Percentiles rank a stretch among this genome's conserved stretches.
phyloP scores from a whole-genome alignment of 2,113 vertebrate species.

The Eclectus roratus region DNA sequence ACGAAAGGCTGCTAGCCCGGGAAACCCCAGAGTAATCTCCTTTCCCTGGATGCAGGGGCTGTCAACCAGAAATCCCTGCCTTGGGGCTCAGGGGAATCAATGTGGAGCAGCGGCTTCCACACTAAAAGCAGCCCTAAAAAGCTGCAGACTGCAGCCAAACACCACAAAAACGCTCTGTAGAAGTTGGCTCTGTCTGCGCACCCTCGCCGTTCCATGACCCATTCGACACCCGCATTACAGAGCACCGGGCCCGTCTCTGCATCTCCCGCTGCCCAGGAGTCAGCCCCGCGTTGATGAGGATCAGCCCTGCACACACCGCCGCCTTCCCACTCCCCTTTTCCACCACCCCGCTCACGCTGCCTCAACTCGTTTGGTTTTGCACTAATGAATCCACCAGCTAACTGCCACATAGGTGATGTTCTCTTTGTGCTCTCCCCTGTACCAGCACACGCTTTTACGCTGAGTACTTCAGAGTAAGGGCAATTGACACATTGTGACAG shows the following conservation, averaged over 20 bases:
- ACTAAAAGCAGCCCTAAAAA: neutral
- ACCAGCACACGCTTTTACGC: neutral
- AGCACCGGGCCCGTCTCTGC: neutral
- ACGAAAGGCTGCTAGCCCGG: neutral
- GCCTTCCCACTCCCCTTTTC: neutral
- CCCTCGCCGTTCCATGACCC: neutral
- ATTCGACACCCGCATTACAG: neutral
- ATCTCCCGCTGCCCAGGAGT: neutral
- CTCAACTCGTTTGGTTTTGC: neutral
- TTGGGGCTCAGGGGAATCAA: neutral
- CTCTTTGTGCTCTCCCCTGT: neutral
- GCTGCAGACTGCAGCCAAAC: neutral
- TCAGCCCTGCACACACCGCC: neutral
- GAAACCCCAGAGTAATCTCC: neutral
- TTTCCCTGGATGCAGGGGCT: neutral
- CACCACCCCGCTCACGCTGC: neutral
- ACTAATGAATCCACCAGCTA: neutral
- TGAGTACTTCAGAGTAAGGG: neutral
- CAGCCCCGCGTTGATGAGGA: neutral
- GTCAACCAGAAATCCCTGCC: neutral
- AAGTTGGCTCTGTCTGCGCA: neutral
- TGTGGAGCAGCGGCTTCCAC: neutral
- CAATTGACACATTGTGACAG: neutral
- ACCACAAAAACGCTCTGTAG: neutral
- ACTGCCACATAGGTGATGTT: neutral